Evolutionary conservation across 1,140 invertebrate species (phyloP), one percentile per base, ranked within the genome.

Genomic region (Philopotamus ludificatus): DNA sequence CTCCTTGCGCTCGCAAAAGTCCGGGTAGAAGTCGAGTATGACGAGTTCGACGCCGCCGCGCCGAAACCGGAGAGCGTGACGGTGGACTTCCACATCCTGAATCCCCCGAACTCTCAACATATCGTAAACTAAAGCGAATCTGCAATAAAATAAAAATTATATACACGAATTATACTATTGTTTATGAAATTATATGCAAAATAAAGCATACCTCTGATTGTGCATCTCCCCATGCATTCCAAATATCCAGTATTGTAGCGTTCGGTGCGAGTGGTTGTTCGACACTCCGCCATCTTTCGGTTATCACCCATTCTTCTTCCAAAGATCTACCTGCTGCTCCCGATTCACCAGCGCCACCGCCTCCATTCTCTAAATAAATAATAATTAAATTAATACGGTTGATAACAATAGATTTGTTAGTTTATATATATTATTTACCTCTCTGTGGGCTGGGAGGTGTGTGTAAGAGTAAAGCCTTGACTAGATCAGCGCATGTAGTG

Each of bases 401-500:
- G 18, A 12, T 10, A 50, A 54, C n/a, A 23, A 23, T 50, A 25
- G 22, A 10, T 42, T 41, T 39, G 49, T 8, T 42, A 2, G 15
- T 53, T 49, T 25, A 53, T 25, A 9, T 23, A 22, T 2, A 63
- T 1, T 51, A 21, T 8, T 20, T 23, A 47, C 12, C 23, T 28
- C 18, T 18, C 12, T 65, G 57, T 39, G 41, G 42, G 22, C n/a
- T 60, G n/a, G 25, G 49, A 54, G 18, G 44, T 9, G 9, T 62
- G 64, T 59, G 65, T 2, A 60, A 64, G 9, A 54, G 54, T 8
- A 92, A 75, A 0, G 89, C 89, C 59, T 85, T 81, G 45, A 92
- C 86, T 53, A 92, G 82, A 74, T 92, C 89, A 39, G 86, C 84
- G 72, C 90, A 92, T 0, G 90, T 92, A 1, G 91, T 93, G 51